Conservation (phyloP, 2,113 vertebrate species). For the Nansenia antarctica region DNA sequence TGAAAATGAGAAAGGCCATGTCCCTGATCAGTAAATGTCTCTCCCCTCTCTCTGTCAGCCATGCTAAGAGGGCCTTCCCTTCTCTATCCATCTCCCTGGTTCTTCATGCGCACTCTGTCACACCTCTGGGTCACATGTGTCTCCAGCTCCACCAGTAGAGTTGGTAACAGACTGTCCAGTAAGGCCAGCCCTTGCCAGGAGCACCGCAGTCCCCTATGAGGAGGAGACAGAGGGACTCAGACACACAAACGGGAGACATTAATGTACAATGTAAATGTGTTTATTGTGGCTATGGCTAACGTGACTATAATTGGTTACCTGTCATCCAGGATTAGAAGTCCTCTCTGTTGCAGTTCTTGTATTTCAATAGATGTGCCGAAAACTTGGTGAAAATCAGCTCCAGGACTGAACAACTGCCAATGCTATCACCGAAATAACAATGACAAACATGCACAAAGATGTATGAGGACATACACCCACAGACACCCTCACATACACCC, state of each 20-base stretch:
- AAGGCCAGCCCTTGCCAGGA: conserved; percentile 85
- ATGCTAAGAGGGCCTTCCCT: conserved; percentile 2
- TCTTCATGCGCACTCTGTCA: background rate
- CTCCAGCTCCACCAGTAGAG: conserved; percentile 83
- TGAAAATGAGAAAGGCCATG: too few species aligned
- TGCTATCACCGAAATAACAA: conserved; percentile 65
- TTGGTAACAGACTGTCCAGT: conserved; percentile 85
- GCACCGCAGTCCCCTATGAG: conserved; percentile 84
- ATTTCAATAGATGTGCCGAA: conserved; percentile 73
- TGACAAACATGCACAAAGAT: too few species aligned
- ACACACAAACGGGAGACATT: too few species aligned
- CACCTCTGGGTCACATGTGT: conserved; percentile 22
- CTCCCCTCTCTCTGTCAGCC: background rate
- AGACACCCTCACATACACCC: too few species aligned
- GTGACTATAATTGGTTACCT: conserved; percentile 77
- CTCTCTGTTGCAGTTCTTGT: conserved; percentile 60
- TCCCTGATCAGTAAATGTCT: too few species aligned
- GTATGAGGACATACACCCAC: background rate
- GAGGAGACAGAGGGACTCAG: background rate
- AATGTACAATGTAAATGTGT: too few species aligned
- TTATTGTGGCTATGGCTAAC: too few species aligned
- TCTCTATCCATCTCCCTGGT: conserved; percentile 3
- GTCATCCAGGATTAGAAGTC: conserved; percentile 79
- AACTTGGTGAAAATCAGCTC: conserved; percentile 65
- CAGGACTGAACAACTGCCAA: conserved; percentile 80